A percentile compares a stretch with the other conserved stretches of the same genome.
Conservation (phyloP, 2,113 vertebrate genomes). For the Amazona guildingii region DNA sequence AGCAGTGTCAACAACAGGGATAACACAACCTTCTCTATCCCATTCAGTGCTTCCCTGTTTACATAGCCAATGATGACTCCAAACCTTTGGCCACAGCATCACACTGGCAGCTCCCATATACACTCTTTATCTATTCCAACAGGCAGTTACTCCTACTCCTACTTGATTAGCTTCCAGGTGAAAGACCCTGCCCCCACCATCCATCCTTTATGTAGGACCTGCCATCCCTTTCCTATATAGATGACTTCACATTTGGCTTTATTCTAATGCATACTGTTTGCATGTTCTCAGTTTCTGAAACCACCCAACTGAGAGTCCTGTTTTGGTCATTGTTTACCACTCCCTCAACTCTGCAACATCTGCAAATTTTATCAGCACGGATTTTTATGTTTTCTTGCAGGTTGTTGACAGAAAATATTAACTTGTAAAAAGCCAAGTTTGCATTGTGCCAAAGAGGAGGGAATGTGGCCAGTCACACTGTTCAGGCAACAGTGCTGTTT, state of each 20-base stretch:
- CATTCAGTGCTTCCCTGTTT: not conserved
- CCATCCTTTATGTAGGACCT: not conserved
- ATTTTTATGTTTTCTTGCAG: conserved; percentile 57
- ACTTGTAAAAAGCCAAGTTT: conserved; percentile 52
- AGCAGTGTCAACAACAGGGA: not conserved
- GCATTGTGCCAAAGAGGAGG: conserved; percentile 47
- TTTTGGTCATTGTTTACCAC: conserved; percentile 66
- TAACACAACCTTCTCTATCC: not conserved
- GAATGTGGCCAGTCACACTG: conserved; percentile 24
- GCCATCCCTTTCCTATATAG: not conserved
- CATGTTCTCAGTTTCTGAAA: conserved; percentile 51
- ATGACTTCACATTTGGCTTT: conserved; percentile 67
- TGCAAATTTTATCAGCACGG: conserved; percentile 63
- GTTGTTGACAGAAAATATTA: conserved; percentile 67
- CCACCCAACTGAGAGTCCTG: conserved; percentile 60
- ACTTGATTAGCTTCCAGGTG: conserved; percentile 34
- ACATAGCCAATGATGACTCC: not conserved
- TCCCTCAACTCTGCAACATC: conserved; percentile 66
- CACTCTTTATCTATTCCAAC: conserved; percentile 28
- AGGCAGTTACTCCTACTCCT: not conserved
- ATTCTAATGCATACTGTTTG: conserved; percentile 3
- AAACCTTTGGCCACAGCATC: conserved; percentile 46
- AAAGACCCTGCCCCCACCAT: not conserved
- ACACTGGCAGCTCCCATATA: not conserved
- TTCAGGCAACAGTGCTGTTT: conserved; percentile 55